Evolutionary conservation across 2,888 invertebrate species (phyloP).

Genomic region (Trileptium ribeirensis): DNA sequence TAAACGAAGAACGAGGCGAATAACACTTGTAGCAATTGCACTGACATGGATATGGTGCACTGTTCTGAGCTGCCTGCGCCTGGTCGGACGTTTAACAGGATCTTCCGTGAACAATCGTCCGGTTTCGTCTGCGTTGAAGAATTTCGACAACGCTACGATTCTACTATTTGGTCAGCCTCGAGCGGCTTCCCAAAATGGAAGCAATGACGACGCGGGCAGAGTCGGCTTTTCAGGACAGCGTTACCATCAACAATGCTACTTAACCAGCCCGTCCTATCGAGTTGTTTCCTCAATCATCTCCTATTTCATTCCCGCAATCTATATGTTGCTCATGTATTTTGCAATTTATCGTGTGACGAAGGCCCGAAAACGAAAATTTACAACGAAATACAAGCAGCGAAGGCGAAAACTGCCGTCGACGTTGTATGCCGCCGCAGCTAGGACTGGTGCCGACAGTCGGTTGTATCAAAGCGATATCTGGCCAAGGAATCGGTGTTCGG

Average conservation of each 20-base stretch:
- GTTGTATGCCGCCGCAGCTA: no score
- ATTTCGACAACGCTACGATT: neutral
- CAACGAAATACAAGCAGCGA: no score
- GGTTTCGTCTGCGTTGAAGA: neutral
- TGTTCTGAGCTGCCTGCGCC: slow-evolving; percentile 15
- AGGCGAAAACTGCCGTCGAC: no score
- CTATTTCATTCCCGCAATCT: slow-evolving; percentile 22
- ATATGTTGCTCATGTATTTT: slow-evolving; percentile 20
- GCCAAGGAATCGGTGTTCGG: no score
- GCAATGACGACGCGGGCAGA: no score
- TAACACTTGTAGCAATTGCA: slow-evolving; percentile 21
- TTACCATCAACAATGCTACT: neutral
- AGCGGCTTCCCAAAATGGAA: neutral
- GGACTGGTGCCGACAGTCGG: no score
- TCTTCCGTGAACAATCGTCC: neutral
- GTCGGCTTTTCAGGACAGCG: no score
- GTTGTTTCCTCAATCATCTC: slow-evolving; percentile 22
- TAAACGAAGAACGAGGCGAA: neutral
- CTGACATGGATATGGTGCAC: slow-evolving; percentile 24
- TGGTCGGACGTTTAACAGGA: neutral
- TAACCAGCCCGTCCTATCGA: slow-evolving; percentile 21
- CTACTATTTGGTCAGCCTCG: neutral
- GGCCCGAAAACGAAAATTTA: slow-evolving; percentile 7
- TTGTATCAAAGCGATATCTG: no score
- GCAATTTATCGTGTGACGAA: slow-evolving; percentile 18